Conservation (phyloP, 2,797 vertebrate species). For the Rachycentron canadum region DNA sequence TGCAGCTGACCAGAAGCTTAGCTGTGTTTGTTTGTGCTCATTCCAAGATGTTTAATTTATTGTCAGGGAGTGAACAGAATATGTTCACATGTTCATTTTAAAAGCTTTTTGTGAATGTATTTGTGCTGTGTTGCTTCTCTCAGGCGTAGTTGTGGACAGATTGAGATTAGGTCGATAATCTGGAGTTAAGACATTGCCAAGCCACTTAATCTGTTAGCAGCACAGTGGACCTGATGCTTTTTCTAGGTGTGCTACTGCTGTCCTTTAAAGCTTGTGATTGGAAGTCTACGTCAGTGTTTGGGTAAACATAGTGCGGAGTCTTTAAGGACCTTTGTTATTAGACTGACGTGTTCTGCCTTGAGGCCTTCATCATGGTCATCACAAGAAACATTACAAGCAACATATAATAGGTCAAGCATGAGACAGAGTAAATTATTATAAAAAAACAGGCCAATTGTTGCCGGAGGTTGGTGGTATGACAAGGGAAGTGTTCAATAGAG, state of each 20-base stretch:
- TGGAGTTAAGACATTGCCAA: constrained; percentile 72
- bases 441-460: too few relatives aligned
- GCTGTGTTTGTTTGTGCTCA: background rate
- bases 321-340: background rate
- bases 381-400: background rate
- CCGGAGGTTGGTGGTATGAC: too few relatives aligned
- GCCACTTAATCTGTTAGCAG: constrained; percentile 74
- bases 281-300: constrained; percentile 22
- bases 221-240: constrained; percentile 42
- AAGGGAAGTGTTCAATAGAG: too few relatives aligned
- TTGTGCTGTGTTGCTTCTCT: constrained; percentile 18
- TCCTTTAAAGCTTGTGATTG: constrained; percentile 39
- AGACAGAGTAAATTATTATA: too few relatives aligned
- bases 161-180: constrained; percentile 84
- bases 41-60: background rate
- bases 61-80: background rate
- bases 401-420: too few relatives aligned
- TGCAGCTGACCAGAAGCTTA: background rate
- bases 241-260: constrained; percentile 27
- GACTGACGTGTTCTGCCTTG: too few relatives aligned
- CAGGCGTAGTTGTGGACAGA: constrained; percentile 65
- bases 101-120: constrained; percentile 42
- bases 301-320: constrained; percentile 15
- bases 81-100: background rate
- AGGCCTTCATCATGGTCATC: background rate